phyloP scores from a whole-genome alignment of 2,888 invertebrate species.

The Antheraea assamensis region DNA sequence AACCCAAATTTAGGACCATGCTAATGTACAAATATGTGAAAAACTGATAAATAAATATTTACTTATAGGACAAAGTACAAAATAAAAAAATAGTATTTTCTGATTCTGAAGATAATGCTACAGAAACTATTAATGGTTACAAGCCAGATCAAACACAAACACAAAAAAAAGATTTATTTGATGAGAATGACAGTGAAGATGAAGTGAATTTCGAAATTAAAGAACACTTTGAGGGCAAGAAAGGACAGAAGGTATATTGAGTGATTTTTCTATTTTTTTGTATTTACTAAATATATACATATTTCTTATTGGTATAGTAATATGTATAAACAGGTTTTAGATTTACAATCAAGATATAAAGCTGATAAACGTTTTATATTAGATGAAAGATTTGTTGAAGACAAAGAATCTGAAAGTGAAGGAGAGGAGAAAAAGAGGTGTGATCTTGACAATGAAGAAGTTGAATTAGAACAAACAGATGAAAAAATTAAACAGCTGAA shows the following conservation, averaged over 20 bases:
- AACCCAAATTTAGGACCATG: no score
- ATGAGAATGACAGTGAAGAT: constrained; percentile 75
- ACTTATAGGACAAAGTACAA: constrained; percentile 71
- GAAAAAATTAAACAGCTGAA: constrained; percentile 29
- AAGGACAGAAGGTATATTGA: constrained; percentile 82
- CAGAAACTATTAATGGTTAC: constrained; percentile 25
- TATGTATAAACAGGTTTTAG: constrained; percentile 78
- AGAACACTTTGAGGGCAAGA: constrained; percentile 85
- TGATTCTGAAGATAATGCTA: constrained; percentile 65
- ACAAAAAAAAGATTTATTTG: constrained; percentile 63
- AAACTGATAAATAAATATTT: not conserved
- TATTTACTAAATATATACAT: constrained; percentile 13
- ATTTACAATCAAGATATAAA: constrained; percentile 87
- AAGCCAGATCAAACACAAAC: constrained; percentile 25
- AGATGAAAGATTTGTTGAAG: constrained; percentile 87
- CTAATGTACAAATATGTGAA: no score
- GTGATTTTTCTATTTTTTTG: constrained; percentile 10
- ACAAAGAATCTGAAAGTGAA: constrained; percentile 65
- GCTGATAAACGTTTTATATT: constrained; percentile 90
- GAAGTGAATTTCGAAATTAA: constrained; percentile 84
- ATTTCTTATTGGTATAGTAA: constrained; percentile 23
- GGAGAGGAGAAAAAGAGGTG: constrained; percentile 39
- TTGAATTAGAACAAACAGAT: constrained; percentile 26
- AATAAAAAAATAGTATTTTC: constrained; percentile 85
- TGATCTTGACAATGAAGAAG: constrained; percentile 30